phyloP scores from a whole-genome alignment of 2,888 invertebrate genomes.

The Timema cristinae region DNA sequence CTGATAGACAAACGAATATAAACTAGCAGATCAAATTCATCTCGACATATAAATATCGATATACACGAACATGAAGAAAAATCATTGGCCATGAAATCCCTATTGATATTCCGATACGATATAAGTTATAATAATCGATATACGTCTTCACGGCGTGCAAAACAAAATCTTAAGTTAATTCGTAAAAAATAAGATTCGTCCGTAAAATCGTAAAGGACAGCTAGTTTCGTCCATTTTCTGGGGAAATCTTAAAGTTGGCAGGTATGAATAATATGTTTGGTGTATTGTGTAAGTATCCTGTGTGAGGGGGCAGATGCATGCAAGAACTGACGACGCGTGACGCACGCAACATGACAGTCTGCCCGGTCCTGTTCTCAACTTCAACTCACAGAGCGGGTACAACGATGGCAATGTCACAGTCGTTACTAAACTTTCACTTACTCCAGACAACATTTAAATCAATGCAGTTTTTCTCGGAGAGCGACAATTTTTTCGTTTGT shows the following conservation, averaged over 20 bases:
- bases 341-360: too few relatives aligned
- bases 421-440: too few relatives aligned
- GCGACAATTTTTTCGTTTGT: too few relatives aligned
- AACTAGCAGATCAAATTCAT: too few relatives aligned
- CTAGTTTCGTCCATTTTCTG: background rate
- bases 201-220: background rate
- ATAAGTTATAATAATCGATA: background rate
- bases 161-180: background rate
- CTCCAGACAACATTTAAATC: too few relatives aligned
- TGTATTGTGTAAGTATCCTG: too few relatives aligned
- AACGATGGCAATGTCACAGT: too few relatives aligned
- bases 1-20: background rate
- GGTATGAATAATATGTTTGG: background rate
- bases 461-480: too few relatives aligned
- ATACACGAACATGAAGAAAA: background rate
- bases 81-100: background rate
- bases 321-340: too few relatives aligned
- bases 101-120: background rate
- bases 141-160: background rate
- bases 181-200: background rate
- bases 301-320: too few relatives aligned
- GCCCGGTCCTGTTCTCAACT: too few relatives aligned
- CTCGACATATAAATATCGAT: background rate
- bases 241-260: constrained; percentile 15
- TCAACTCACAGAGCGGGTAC: too few relatives aligned